Conservation (phyloP, 1,140 invertebrate species). For the Euwallacea similis region DNA sequence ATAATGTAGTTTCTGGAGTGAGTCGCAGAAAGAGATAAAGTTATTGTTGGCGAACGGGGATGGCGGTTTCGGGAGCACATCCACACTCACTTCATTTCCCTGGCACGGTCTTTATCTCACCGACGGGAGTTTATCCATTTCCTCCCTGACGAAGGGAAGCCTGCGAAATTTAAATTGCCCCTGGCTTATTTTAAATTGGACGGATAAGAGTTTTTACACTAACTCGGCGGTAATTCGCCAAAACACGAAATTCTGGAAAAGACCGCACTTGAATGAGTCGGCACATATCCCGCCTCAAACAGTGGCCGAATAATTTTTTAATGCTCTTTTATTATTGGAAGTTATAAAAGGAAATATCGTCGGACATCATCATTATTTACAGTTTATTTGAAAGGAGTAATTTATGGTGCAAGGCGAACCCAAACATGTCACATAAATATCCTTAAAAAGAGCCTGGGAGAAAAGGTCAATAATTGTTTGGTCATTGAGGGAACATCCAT, state of each 20-base stretch:
- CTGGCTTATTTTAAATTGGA: conserved; percentile 37
- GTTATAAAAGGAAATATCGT: conserved; percentile 24
- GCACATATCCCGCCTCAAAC: too few relatives aligned
- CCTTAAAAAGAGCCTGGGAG: conserved; percentile 38
- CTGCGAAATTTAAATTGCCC: conserved; percentile 33
- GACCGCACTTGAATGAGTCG: too few relatives aligned
- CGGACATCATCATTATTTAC: conserved; percentile 31
- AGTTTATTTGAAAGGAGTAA: conserved; percentile 34
- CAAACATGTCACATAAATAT: conserved; percentile 40
- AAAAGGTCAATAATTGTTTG: conserved; percentile 46
- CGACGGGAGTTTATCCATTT: conserved; percentile 47
- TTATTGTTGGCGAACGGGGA: conserved; percentile 44
- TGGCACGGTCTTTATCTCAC: conserved; percentile 44
- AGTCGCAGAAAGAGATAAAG: conserved; percentile 43
- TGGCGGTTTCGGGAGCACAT: conserved; percentile 33
- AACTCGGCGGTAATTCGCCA: conserved; percentile 2
- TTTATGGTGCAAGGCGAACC: conserved; percentile 28
- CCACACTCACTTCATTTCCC: conserved; percentile 47
- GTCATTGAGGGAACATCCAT: conserved; percentile 43
- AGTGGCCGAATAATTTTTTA: too few relatives aligned
- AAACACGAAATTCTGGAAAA: neutral
- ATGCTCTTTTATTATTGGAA: conserved; percentile 14
- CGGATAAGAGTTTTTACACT: conserved; percentile 31
- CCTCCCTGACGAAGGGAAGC: conserved; percentile 36
- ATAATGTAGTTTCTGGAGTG: conserved; percentile 35